Evolutionary conservation across 2,888 invertebrate genomes (phyloP).

Genomic region (Microchrysa polita): DNA sequence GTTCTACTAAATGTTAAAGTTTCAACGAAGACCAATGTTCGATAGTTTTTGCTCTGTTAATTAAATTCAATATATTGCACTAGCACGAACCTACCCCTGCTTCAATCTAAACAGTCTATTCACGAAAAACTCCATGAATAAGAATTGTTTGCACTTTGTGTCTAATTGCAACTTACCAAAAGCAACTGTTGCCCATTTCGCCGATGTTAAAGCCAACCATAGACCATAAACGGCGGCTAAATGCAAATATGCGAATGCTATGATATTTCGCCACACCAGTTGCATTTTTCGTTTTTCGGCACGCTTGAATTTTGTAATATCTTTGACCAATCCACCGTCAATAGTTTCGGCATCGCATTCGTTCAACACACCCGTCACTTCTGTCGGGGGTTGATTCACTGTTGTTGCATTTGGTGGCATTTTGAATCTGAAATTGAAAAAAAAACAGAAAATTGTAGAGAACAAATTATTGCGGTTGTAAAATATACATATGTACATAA

Average conservation of each 20-base stretch:
- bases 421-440: conserved; percentile 54
- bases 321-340: conserved; percentile 70
- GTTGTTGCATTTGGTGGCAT: conserved; percentile 70
- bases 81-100: too few relatives aligned
- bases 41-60: too few relatives aligned
- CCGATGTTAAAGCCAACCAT: conserved; percentile 77
- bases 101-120: too few relatives aligned
- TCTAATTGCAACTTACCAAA: conserved; percentile 71
- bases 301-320: conserved; percentile 67
- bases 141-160: not conserved
- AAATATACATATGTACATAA: too few relatives aligned
- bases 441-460: too few relatives aligned
- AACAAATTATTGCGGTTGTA: too few relatives aligned
- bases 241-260: conserved; percentile 81
- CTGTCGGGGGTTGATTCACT: conserved; percentile 56
- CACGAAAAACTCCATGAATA: too few relatives aligned
- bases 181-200: conserved; percentile 75
- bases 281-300: conserved; percentile 69
- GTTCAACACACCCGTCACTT: conserved; percentile 70
- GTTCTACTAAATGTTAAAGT: too few relatives aligned
- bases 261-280: conserved; percentile 85
- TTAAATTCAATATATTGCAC: too few relatives aligned
- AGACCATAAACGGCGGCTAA: conserved; percentile 78
- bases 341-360: conserved; percentile 74
- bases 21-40: too few relatives aligned